These are phyloP conservation scores for Gymnothorax javanicus DNA, from an alignment of 2,797 vertebrate genomes.

Conservation along the genomic window DNA sequence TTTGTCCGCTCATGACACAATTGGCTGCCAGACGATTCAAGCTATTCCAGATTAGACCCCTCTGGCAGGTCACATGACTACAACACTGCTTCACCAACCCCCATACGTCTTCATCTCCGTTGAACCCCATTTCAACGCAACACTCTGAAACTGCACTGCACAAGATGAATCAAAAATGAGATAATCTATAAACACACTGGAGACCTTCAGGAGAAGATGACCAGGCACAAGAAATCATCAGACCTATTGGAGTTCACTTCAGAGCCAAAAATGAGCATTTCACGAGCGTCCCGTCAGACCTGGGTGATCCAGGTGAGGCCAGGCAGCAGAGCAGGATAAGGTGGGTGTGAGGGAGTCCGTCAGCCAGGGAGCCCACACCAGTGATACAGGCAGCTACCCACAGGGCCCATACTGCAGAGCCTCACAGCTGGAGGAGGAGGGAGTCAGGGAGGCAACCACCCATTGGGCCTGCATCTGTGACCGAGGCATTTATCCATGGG, in stretches of 20 bases:
- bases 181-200: not conserved
- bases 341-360: not conserved
- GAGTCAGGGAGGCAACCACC: too few species aligned
- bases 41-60: not conserved
- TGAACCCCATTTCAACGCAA: not conserved
- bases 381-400: too few species aligned
- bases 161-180: not conserved
- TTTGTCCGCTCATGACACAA: not conserved
- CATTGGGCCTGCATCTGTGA: too few species aligned
- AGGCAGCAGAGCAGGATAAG: not conserved
- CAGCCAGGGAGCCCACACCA: too few species aligned
- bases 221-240: not conserved
- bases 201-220: not conserved
- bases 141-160: not conserved
- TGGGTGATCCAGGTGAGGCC: not conserved
- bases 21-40: not conserved
- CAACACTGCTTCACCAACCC: not conserved
- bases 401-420: too few species aligned
- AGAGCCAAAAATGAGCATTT: not conserved
- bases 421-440: too few species aligned
- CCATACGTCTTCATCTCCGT: not conserved
- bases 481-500: too few species aligned
- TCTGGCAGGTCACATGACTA: not conserved
- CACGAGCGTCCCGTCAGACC: not conserved
- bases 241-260: not conserved